Evolutionary conservation across 2,888 invertebrate genomes (phyloP), one percentile per base, ranked within the genome.

Genomic region (Aelia acuminata): DNA sequence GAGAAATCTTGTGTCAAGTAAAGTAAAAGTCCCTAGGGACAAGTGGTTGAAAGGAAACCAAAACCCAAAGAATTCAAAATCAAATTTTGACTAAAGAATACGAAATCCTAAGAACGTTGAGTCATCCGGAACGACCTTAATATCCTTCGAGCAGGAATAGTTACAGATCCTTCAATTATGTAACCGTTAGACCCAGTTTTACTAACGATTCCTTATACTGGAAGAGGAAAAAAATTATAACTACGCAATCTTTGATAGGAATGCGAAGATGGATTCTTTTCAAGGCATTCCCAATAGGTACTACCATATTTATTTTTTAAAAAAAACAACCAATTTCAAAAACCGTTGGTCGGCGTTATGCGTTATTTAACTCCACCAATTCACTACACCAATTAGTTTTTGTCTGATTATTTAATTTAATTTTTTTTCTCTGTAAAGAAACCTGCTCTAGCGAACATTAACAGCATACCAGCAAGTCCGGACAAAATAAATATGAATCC

Each of bases 131-230:
- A 0, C 63, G 63, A 70, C 31, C 63, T 70, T 35, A 70, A 70
- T 31, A 31, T 5, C 5, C 20, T 20, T 20, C 1, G 31, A 5
- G 4, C 57, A 31, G 63, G 35, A 70, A 70, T 70, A 70, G 63
- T 26, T 20, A 70, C 1, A 7, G 20, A 31, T 70, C 31, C 31
- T 70, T 35, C 63, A 70, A 70, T 70, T 35, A 57, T 35, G 31
- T 35, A 35, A 0, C 63, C 63, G 63, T 70, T 70, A 70, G 63
- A 35, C 18, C 63, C 63, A 18, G 63, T 70, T 70, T 70, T 70
- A 31, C 63, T 70, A 70, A 70, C 63, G 63, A 70, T 70, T 70
- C 63, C 63, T 57, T 15, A 57, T 57, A 57, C 57, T 26, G 1
- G 18, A 18, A 70, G 2, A 26, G 18, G 11, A n/a, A 53, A 31